Evolutionary conservation across 2,888 invertebrate genomes (phyloP).

Genomic region (Acanthosoma haemorrhoidale): DNA sequence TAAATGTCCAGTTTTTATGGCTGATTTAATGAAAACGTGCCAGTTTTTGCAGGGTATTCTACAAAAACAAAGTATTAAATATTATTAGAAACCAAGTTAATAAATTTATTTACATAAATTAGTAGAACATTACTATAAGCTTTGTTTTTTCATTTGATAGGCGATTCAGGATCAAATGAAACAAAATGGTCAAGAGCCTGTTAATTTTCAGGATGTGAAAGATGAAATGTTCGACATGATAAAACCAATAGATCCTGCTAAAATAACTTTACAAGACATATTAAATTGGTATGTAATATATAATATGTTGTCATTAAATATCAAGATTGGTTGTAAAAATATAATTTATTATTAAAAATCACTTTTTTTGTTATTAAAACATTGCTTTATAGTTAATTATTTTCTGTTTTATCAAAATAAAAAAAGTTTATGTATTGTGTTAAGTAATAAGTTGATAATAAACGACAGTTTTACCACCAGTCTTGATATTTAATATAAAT

Average conservation of each 20-base stretch:
- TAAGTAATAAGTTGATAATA: no score
- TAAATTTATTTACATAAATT: no score
- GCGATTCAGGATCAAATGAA: conserved; percentile 89
- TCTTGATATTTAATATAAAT: no score
- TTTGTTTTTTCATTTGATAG: no score
- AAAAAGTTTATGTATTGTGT: neutral
- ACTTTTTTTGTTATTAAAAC: neutral
- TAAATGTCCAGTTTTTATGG: no score
- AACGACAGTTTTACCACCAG: no score
- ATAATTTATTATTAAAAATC: neutral
- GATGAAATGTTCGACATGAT: conserved; percentile 99
- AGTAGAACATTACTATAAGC: no score
- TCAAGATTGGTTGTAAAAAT: neutral
- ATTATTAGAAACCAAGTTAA: no score
- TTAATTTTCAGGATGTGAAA: conserved; percentile 88
- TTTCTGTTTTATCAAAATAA: conserved; percentile 27
- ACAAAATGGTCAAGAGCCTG: conserved; percentile 80
- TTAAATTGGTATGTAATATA: conserved; percentile 59
- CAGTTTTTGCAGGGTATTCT: no score
- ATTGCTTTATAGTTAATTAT: no score
- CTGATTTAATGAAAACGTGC: no score
- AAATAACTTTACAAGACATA: conserved; percentile 82
- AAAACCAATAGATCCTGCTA: conserved; percentile 73
- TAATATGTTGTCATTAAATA: neutral
- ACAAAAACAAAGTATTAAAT: no score